phyloP scores from a whole-genome alignment of 2,113 vertebrate genomes.

The Nibea albiflora region DNA sequence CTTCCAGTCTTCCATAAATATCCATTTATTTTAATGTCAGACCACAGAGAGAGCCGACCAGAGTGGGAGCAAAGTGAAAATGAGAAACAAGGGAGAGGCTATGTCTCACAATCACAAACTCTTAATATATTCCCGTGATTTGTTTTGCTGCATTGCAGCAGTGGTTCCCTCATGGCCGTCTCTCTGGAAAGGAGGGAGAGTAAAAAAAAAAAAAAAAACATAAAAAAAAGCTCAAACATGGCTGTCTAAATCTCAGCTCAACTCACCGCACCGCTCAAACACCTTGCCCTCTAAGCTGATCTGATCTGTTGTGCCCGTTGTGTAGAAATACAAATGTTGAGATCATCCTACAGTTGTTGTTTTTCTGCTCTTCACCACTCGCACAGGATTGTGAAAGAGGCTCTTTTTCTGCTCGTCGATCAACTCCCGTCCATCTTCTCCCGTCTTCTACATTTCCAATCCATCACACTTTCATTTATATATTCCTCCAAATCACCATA shows the following conservation, averaged over 20 bases:
- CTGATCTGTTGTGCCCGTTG: constrained; percentile 18
- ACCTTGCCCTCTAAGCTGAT: background rate
- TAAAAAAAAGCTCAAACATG: background rate
- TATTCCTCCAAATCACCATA: background rate
- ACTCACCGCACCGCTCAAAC: constrained; percentile 14
- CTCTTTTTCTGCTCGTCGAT: background rate
- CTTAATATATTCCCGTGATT: constrained; percentile 74
- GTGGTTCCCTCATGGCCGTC: constrained; percentile 57
- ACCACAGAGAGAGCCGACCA: background rate
- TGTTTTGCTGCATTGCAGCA: constrained; percentile 87
- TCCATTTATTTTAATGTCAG: constrained; percentile 4
- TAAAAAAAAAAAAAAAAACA: constrained; percentile 32
- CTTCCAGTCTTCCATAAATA: background rate
- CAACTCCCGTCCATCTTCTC: constrained; percentile 2
- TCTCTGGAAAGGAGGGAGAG: constrained; percentile 60
- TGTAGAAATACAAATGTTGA: constrained; percentile 15
- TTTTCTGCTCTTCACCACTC: background rate
- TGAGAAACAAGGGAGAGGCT: constrained; percentile 24
- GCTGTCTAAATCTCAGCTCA: constrained; percentile 27
- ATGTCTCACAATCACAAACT: constrained; percentile 53
- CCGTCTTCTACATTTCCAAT: background rate
- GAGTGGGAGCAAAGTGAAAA: constrained; percentile 14
- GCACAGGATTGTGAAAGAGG: background rate
- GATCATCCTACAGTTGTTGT: background rate
- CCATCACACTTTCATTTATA: constrained; percentile 15